Percentiles rank a stretch among this genome's conserved stretches.
These are phyloP conservation scores for Yponomeuta plumbellus DNA, from an alignment of 2,888 invertebrate genomes.

Conservation along the genomic window DNA sequence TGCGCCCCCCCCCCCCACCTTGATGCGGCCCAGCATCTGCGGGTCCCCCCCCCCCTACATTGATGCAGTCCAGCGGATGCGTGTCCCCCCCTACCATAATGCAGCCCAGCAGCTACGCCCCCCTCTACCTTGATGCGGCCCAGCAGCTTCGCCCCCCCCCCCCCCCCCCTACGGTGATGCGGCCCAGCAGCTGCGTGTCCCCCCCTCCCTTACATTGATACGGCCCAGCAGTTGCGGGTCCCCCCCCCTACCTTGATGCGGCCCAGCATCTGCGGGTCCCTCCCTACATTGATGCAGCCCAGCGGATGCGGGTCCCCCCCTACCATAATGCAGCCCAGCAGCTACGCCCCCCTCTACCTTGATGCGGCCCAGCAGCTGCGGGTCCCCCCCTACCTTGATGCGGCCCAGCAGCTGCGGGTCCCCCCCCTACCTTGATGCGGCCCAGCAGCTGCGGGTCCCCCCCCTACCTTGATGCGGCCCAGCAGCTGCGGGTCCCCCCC, in stretches of 20 bases:
- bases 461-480: background rate
- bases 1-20: no score
- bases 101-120: no score
- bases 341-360: constrained; percentile 55
- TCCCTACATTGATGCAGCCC: constrained; percentile 95
- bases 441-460: no score
- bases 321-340: constrained; percentile 92
- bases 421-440: no score
- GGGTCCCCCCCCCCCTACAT: no score
- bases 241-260: constrained; percentile 88
- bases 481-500: background rate
- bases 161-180: background rate
- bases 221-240: background rate
- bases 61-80: no score
- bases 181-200: background rate
- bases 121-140: no score
- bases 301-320: constrained; percentile 93
- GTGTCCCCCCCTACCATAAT: no score
- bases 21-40: no score
- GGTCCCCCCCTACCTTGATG: constrained; percentile 23
- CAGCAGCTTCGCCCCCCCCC: no score
- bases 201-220: background rate
- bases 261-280: constrained; percentile 96
- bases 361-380: constrained; percentile 31
- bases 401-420: no score